A percentile compares a stretch with the other conserved stretches of the same genome.
phyloP scores from a whole-genome alignment of 2,888 invertebrate genomes.

The Perithous albicinctus region DNA sequence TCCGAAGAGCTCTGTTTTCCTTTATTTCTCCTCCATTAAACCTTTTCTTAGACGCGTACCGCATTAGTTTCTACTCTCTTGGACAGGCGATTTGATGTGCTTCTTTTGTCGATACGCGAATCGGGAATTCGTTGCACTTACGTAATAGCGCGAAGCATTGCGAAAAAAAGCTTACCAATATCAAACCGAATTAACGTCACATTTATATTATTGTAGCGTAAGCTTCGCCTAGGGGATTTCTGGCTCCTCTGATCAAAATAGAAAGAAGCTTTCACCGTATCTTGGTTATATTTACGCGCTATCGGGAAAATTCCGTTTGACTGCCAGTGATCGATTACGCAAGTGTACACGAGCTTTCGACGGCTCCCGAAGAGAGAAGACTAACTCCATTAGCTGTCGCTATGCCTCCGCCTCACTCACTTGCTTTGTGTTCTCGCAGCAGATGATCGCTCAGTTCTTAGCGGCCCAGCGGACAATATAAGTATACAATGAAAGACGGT shows the following conservation, averaged over 20 bases:
- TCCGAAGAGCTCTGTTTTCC: constrained; percentile 45
- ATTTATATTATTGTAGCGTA: constrained; percentile 78
- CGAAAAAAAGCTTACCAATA: constrained; percentile 2
- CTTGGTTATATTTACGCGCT: constrained; percentile 52
- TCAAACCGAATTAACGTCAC: constrained; percentile 69
- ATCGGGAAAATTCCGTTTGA: constrained; percentile 70
- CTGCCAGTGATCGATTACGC: constrained; percentile 79
- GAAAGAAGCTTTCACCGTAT: constrained; percentile 29
- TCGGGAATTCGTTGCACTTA: constrained; percentile 30
- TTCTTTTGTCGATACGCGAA: not conserved
- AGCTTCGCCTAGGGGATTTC: constrained; percentile 64
- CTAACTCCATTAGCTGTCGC: constrained; percentile 81
- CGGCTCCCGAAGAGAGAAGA: constrained; percentile 35
- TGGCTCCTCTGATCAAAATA: constrained; percentile 46
- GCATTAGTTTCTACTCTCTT: constrained; percentile 11
- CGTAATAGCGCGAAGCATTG: not conserved
- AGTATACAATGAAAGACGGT: not conserved
- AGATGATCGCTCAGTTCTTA: constrained; percentile 60
- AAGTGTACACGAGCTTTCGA: constrained; percentile 58
- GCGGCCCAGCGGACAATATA: not conserved
- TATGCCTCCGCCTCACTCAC: constrained; percentile 64
- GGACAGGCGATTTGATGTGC: not conserved
- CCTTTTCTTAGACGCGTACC: constrained; percentile 35
- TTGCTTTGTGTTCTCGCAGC: constrained; percentile 53
- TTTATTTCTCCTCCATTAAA: constrained; percentile 56